Conservation (phyloP, 1,140 invertebrate species). For the Diachasmimorpha longicaudata region DNA sequence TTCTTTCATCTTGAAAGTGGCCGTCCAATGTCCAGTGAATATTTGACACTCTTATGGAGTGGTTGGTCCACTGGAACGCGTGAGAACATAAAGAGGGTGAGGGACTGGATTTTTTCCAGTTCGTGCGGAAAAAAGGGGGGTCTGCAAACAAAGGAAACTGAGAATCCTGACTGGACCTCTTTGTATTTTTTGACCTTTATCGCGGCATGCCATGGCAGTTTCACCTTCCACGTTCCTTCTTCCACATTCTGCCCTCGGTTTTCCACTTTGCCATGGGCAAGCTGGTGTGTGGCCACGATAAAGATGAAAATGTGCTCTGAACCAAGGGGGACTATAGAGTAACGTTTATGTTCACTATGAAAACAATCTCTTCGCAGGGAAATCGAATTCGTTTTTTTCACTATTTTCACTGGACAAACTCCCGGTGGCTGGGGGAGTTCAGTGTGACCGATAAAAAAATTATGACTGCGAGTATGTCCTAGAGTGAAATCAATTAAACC, state of each 20-base stretch:
- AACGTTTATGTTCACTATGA: neutral
- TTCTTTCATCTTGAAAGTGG: neutral
- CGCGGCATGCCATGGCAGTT: neutral
- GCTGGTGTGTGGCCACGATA: constrained; percentile 15
- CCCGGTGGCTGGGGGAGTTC: neutral
- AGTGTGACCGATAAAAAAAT: neutral
- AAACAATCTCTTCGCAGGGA: neutral
- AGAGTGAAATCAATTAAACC: too few species aligned
- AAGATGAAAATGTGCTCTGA: constrained; percentile 23
- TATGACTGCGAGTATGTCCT: neutral
- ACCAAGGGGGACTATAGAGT: neutral
- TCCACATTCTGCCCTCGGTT: neutral
- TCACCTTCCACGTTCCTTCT: neutral
- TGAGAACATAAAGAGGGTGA: too few species aligned
- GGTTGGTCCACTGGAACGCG: neutral
- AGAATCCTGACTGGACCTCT: neutral
- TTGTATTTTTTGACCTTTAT: neutral
- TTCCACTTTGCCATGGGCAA: neutral
- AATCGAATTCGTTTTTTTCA: neutral
- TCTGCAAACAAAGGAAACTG: constrained; percentile 21
- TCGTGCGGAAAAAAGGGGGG: constrained; percentile 14
- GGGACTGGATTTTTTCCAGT: neutral
- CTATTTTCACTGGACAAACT: neutral
- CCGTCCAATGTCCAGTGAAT: constrained; percentile 14
- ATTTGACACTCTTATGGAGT: constrained; percentile 23